Evolutionary conservation across 2,888 invertebrate species (phyloP).

Genomic region (Yponomeuta malinellus): DNA sequence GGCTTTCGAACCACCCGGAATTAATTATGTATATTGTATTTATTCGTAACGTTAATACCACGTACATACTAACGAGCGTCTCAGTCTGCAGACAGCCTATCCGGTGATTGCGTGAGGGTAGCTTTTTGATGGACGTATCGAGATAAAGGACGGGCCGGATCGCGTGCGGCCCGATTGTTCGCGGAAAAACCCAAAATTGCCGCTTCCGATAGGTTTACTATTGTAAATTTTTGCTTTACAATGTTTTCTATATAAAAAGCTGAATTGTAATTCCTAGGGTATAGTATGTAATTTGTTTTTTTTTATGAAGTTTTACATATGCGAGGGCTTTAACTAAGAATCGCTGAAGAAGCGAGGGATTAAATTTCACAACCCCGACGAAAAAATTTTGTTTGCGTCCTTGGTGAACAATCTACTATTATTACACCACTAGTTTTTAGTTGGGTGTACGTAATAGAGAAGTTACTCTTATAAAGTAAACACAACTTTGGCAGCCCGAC

Average conservation of each 20-base stretch:
- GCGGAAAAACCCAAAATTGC: slow-evolving; percentile 24
- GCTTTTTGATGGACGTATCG: slow-evolving; percentile 26
- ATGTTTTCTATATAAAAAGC: not conserved
- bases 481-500: not conserved
- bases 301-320: too few relatives aligned
- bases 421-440: not conserved
- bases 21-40: too few relatives aligned
- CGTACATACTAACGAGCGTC: not conserved
- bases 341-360: too few relatives aligned
- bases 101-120: slow-evolving; percentile 20
- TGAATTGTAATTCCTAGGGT: not conserved
- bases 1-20: too few relatives aligned
- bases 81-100: not conserved
- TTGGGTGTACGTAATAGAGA: not conserved
- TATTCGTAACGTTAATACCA: too few relatives aligned
- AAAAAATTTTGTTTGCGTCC: too few relatives aligned
- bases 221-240: not conserved
- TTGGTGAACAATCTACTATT: too few relatives aligned
- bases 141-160: slow-evolving; percentile 28
- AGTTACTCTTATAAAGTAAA: not conserved
- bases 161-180: slow-evolving; percentile 34
- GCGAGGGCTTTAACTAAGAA: too few relatives aligned
- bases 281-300: too few relatives aligned
- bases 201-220: slow-evolving; percentile 15
- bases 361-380: too few relatives aligned